Base-by-base conservation (phyloP, 1,140 invertebrate species). In the Calosoma granatense region DNA sequence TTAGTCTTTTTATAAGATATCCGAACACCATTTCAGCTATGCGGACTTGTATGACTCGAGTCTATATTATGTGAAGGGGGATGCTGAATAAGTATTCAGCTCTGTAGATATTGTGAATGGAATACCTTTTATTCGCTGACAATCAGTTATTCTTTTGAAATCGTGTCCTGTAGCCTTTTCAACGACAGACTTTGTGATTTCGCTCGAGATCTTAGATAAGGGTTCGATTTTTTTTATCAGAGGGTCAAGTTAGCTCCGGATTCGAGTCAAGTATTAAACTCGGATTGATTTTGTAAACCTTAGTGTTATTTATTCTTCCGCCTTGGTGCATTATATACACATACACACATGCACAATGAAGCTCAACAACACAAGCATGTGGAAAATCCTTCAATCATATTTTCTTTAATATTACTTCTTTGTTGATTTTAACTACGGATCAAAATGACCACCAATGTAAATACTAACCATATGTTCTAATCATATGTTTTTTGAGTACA, bases 101-200 rank as follows among this genome's bases (percentile, higher is more conserved):
- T 57, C 30, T 22, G n/a, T 23, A 53, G 60, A 47, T 54, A 55
- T 22, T 51, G 58, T 47, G 55, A 43, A 41, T 39, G 17, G 56
- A 54, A 55, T 53, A 61, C 54, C 53, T 55, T 64, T 65, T 65
- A 65, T 65, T 65, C 64, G 59, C 57, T 62, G 59, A 65, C 62
- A 63, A 65, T 65, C 64, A 65, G 64, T 65, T 65, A 65, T 65
- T 65, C 64, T 63, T 65, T 65, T 65, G 60, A 64, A 64, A 64
- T 63, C 59, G 60, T 59, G 64, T 65, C 62, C 64, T 63, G 64
- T 59, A 63, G 64, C 64, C 64, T 65, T 65, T 65, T 65, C 64
- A 65, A 60, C 60, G 60, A 60, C 60, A 61, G 62, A 65, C 62
- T 65, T 65, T 65, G 62, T 65, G 62, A 65, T 65, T 65, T 65